Evolutionary conservation across 1,140 invertebrate genomes (phyloP), one percentile per base, ranked within the genome.

Genomic region (Drosophila kikkawai): DNA sequence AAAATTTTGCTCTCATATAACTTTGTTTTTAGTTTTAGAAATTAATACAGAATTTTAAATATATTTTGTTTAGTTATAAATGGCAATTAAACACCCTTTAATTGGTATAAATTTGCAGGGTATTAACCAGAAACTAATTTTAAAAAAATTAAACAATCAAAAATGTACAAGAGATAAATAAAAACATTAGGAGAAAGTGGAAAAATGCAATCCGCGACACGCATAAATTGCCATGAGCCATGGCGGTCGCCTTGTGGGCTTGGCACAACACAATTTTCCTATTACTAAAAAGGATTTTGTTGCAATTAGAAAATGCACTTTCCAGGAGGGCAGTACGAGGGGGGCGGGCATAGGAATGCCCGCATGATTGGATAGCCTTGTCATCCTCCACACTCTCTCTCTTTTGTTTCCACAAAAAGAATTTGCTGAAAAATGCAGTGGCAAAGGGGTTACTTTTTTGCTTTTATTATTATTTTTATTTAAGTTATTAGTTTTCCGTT

Each of bases 221-320:
- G 76, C 83, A 83, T 88, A 87, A 87, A 75, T 70, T 83, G 80
- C 73, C 75, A 48, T n/a, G 56, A 61, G 70, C 44, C 32, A 34
- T 29, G 55, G n/a, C 19, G 17, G 34, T 7, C 2, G 41, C 13
- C 15, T 42, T 12, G 36, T 17, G 45, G 76, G 60, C 69, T 64
- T 76, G 79, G 57, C 53, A 51, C 44, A 84, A 88, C 84, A 88
- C 85, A 90, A 85, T 90, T 88, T 81, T 79, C 81, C 84, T 88
- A 81, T 88, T 88, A 88, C 69, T 63, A 51, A 64, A 90, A 84
- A 65, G 78, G 69, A 90, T 88, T 90, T 90, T 69, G 86, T 84
- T 84, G 81, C 84, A 88, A 90, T 90, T 88, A 88, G 85, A 88
- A 90, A 88, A 84, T 90, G 85, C 85, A 88, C 84, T 90, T 79